Evolutionary conservation across 2,113 vertebrate genomes (phyloP).

Genomic region (Empidonax alnorum): DNA sequence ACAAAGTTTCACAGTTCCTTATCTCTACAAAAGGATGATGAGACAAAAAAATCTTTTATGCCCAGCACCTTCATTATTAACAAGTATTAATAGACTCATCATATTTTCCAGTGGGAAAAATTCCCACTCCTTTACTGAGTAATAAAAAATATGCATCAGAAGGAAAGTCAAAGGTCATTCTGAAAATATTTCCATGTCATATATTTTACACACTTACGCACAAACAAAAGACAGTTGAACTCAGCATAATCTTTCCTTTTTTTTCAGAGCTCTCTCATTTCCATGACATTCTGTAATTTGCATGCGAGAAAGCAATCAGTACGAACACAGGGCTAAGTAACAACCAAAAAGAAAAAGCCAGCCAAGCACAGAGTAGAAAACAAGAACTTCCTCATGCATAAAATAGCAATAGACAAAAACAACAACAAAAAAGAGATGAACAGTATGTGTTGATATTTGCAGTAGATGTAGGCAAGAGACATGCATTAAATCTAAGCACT

Average conservation of each 20-base stretch:
- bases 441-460: conserved; percentile 59
- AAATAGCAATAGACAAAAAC: conserved; percentile 72
- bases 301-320: conserved; percentile 80
- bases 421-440: conserved; percentile 49
- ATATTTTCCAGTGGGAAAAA: conserved; percentile 34
- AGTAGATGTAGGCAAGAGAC: conserved; percentile 61
- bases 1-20: conserved; percentile 19
- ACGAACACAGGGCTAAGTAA: conserved; percentile 69
- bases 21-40: conserved; percentile 4
- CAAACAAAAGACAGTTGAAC: conserved; percentile 70
- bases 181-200: conserved; percentile 70
- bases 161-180: conserved; percentile 73
- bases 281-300: conserved; percentile 75
- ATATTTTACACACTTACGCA: conserved; percentile 66
- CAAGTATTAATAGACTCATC: conserved; percentile 34
- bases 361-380: conserved; percentile 75
- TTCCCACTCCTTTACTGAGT: not conserved
- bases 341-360: conserved; percentile 65
- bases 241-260: conserved; percentile 60
- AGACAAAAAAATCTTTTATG: conserved; percentile 2
- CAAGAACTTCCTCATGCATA: conserved; percentile 78
- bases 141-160: conserved; percentile 60
- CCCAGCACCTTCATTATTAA: conserved; percentile 31
- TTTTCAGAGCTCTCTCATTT: conserved; percentile 62
- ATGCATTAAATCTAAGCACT: conserved; percentile 68